Evolutionary conservation across 2,797 vertebrate species (phyloP), one percentile per base, ranked within the genome.

Genomic region (Myiotriccus ornatus): DNA sequence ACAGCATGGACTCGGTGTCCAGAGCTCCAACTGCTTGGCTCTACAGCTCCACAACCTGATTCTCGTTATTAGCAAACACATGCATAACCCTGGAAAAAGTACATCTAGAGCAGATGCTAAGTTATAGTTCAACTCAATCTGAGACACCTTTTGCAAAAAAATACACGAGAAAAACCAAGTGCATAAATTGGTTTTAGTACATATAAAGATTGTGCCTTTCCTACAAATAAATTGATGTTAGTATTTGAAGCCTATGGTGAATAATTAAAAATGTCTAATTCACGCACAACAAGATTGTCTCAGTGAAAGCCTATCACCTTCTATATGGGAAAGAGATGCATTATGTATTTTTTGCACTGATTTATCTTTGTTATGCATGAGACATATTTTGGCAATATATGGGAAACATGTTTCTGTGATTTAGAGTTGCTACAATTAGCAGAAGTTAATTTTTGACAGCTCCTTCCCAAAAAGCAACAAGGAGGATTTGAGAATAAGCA

Each of bases 221-320:
- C 57, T 68, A 73, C 81, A 91, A 67, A 80, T 67, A 93, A 87
- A 91, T 30, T 62, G 56, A 74, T 81, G 63, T 80, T 91, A 35
- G 50, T 52, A 75, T 91, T 87, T 95, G 90, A 96, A 89, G 87
- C 41, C 67, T 94, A 41, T 34, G 28, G 85, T 57, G 63, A 76
- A 63, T 50, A 88, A 96, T 95, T 95, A 96, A 94, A 94, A 94
- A 86, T 12, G 30, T 56, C 83, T 93, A 88, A 93, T 94, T 91
- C 83, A 60, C 37, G 24, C 52, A 88, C 86, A 75, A 84, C 37
- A 84, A 46, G 55, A 35, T 37, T 60, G 47, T 59, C 63, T 89
- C 41, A 55, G 59, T 52, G 83, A 95, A 94, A 77, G 49, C 59
- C 57, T 94, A 67, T 91, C 93, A 95, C 67, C 44, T 43, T 64